Evolutionary conservation across 1,140 invertebrate genomes (phyloP).

Genomic region (Venturia canescens): DNA sequence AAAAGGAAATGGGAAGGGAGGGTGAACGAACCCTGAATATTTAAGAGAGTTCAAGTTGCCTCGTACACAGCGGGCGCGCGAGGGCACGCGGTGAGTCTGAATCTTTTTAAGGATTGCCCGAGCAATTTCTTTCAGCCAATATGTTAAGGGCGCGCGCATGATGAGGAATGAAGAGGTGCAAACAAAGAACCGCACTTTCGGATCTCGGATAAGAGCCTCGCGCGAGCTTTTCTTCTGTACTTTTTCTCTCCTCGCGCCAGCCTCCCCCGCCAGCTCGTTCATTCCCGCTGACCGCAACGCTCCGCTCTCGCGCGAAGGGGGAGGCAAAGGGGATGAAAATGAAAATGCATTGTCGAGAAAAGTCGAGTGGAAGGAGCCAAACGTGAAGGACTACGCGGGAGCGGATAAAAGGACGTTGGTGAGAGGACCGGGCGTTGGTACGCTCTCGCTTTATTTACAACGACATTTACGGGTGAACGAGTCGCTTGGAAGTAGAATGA

Average conservation of each 20-base stretch:
- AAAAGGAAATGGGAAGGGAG: background rate
- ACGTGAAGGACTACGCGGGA: background rate
- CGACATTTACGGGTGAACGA: background rate
- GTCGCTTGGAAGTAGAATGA: background rate
- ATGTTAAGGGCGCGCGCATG: background rate
- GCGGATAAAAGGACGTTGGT: background rate
- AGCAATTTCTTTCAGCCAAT: background rate
- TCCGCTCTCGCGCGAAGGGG: too few species aligned
- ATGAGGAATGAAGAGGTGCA: conserved; percentile 25
- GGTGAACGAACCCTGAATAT: conserved; percentile 44
- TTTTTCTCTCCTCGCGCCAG: background rate
- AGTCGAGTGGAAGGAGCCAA: background rate
- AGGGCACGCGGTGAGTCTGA: background rate
- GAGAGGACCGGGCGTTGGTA: background rate
- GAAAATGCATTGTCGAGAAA: conserved; percentile 39
- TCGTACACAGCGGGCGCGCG: too few species aligned
- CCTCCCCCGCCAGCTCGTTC: conserved; percentile 7
- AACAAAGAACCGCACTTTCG: conserved; percentile 45
- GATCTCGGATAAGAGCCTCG: conserved; percentile 44
- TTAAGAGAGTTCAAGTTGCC: conserved; percentile 45
- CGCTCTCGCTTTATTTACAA: conserved; percentile 27
- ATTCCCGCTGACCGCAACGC: conserved; percentile 19
- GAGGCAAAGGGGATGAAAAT: conserved; percentile 50
- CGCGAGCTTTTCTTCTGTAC: conserved; percentile 28
- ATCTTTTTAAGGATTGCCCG: conserved; percentile 40